Evolutionary conservation across 35 echinoderm and acorn worm genomes (phyloP).

Genomic region (Apostichopus parvimensis): DNA sequence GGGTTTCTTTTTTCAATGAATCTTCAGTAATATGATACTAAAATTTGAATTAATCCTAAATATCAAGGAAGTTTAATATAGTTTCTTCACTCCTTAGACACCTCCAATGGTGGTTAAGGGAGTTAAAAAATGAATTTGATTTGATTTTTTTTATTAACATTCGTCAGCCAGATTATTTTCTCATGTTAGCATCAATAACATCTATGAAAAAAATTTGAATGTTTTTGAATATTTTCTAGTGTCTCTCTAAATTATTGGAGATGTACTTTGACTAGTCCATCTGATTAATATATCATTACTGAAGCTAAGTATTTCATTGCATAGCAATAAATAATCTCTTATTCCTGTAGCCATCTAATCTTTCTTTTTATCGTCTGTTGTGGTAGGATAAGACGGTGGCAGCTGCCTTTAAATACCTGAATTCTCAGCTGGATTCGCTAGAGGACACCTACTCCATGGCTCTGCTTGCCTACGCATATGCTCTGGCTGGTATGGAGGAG

Average conservation of each 20-base stretch:
- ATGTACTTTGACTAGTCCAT: too few species aligned
- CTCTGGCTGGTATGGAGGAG: slow-evolving; percentile 43
- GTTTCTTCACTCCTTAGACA: too few species aligned
- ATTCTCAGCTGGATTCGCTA: slow-evolving; percentile 36
- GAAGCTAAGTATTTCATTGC: not conserved
- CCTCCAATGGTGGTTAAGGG: too few species aligned
- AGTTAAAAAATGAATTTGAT: too few species aligned
- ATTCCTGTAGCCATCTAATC: not conserved
- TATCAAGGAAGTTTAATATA: too few species aligned
- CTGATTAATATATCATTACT: not conserved
- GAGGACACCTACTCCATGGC: slow-evolving; percentile 8
- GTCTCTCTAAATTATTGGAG: too few species aligned
- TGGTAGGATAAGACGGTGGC: slow-evolving; percentile 16
- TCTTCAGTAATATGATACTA: not conserved
- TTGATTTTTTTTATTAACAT: too few species aligned
- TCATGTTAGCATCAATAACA: too few species aligned
- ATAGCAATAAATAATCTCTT: not conserved
- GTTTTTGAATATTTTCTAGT: too few species aligned
- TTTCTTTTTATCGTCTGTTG: too few species aligned
- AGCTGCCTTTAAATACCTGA: not conserved
- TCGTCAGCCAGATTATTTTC: too few species aligned
- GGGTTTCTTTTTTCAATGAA: not conserved
- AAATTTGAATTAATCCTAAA: not conserved
- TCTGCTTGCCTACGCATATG: slow-evolving; percentile 48
- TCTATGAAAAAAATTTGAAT: too few species aligned